Conservation (phyloP, 2,888 invertebrate species). For the Torymus tubicola region DNA sequence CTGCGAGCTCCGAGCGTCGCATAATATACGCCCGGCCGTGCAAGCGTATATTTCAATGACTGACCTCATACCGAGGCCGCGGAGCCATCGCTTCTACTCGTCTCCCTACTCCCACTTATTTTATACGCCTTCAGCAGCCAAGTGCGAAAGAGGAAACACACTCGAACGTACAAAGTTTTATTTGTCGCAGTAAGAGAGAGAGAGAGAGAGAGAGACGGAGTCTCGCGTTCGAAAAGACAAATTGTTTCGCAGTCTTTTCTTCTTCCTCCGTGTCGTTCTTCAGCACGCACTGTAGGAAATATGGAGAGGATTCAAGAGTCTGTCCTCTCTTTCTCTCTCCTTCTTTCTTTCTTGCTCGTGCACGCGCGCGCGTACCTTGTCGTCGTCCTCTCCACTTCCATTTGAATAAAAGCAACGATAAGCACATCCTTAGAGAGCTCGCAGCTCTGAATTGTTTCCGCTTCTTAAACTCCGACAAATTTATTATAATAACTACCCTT, state of each 20-base stretch:
- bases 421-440: conserved; percentile 75
- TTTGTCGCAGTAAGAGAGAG: not conserved
- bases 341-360: not conserved
- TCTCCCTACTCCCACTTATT: not conserved
- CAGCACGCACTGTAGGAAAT: conserved; percentile 7
- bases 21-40: too few species aligned
- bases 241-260: conserved; percentile 50
- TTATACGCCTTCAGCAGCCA: not conserved
- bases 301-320: conserved; percentile 38
- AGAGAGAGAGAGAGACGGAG: not conserved
- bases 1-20: conserved; percentile 45
- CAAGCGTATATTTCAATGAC: conserved; percentile 28
- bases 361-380: conserved; percentile 63
- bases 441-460: conserved; percentile 75
- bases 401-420: conserved; percentile 76
- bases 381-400: conserved; percentile 69
- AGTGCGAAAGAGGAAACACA: not conserved
- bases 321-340: not conserved
- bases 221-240: conserved; percentile 48
- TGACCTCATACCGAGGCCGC: not conserved
- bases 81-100: not conserved
- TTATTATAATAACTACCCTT: conserved; percentile 76
- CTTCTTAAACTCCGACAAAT: conserved; percentile 76
- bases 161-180: not conserved
- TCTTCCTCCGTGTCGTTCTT: conserved; percentile 8